Conservation (phyloP, 2,113 vertebrate genomes). For the Semicossyphus pulcher region DNA sequence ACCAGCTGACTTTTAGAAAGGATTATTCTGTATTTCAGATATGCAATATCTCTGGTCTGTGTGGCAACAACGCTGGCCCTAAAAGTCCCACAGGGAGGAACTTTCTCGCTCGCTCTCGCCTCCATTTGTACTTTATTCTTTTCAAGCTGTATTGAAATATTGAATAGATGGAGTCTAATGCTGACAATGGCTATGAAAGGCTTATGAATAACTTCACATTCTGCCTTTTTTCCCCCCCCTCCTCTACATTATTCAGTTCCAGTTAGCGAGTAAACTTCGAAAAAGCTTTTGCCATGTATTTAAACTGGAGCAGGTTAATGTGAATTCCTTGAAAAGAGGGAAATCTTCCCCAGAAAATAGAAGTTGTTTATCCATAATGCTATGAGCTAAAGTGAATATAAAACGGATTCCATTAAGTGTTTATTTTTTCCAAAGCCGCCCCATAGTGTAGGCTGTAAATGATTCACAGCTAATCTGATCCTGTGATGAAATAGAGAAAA, state of each 20-base stretch:
- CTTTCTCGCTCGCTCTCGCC: slow-evolving; percentile 34
- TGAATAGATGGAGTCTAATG: slow-evolving; percentile 76
- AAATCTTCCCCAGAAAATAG: slow-evolving; percentile 24
- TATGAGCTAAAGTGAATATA: slow-evolving; percentile 30
- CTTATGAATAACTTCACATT: slow-evolving; percentile 72
- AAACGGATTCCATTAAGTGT: slow-evolving; percentile 2
- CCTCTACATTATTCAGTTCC: slow-evolving; percentile 63
- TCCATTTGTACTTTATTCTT: slow-evolving; percentile 62
- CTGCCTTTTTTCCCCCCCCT: slow-evolving; percentile 36
- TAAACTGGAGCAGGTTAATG: slow-evolving; percentile 53
- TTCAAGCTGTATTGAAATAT: slow-evolving; percentile 77
- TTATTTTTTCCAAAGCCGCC: neutral
- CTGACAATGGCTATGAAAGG: slow-evolving; percentile 75
- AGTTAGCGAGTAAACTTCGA: slow-evolving; percentile 61
- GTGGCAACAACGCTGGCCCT: slow-evolving; percentile 52
- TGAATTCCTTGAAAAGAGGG: slow-evolving; percentile 27
- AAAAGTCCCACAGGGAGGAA: slow-evolving; percentile 51
- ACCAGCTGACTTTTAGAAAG: slow-evolving; percentile 16
- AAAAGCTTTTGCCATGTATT: slow-evolving; percentile 44
- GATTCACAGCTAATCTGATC: slow-evolving; percentile 2
- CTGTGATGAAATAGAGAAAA: neutral
- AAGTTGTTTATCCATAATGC: slow-evolving; percentile 44
- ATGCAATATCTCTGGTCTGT: slow-evolving; percentile 35
- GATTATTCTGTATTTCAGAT: slow-evolving; percentile 45
- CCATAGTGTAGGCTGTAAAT: slow-evolving; percentile 5